Evolutionary conservation across 2,888 invertebrate genomes (phyloP).

Genomic region (Embidobia sp.): DNA sequence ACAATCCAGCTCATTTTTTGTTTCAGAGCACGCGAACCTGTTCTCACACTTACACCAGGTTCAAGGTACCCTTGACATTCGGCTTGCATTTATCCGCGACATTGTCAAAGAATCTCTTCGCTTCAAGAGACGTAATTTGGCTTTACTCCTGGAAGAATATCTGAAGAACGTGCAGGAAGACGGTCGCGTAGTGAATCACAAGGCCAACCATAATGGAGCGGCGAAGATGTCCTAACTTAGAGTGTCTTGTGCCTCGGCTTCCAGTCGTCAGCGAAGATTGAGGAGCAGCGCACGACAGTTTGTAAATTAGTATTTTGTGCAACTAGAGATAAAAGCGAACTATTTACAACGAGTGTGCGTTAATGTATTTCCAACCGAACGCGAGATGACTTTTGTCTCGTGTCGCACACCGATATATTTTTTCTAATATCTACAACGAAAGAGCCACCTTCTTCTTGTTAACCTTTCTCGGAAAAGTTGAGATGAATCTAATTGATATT

Average conservation of each 20-base stretch:
- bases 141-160: conserved; percentile 87
- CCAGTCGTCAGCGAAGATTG: not conserved
- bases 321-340: too few relatives aligned
- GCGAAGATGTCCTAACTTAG: conserved; percentile 79
- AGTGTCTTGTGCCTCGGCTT: too few relatives aligned
- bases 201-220: conserved; percentile 79
- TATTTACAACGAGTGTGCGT: too few relatives aligned
- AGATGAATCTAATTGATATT: too few relatives aligned
- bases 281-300: conserved; percentile 12
- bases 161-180: conserved; percentile 81
- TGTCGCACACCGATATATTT: too few relatives aligned
- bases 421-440: too few relatives aligned
- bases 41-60: conserved; percentile 87
- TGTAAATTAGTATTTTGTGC: too few relatives aligned
- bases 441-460: too few relatives aligned
- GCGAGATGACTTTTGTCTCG: too few relatives aligned
- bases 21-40: conserved; percentile 87
- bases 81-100: conserved; percentile 87
- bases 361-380: too few relatives aligned
- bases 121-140: conserved; percentile 89
- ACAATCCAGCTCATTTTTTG: too few relatives aligned
- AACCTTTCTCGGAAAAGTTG: too few relatives aligned
- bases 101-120: conserved; percentile 89
- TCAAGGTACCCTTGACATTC: conserved; percentile 87
- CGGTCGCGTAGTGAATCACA: conserved; percentile 74